phyloP scores from a whole-genome alignment of 2,888 invertebrate species.

The Sacculina carcini region DNA sequence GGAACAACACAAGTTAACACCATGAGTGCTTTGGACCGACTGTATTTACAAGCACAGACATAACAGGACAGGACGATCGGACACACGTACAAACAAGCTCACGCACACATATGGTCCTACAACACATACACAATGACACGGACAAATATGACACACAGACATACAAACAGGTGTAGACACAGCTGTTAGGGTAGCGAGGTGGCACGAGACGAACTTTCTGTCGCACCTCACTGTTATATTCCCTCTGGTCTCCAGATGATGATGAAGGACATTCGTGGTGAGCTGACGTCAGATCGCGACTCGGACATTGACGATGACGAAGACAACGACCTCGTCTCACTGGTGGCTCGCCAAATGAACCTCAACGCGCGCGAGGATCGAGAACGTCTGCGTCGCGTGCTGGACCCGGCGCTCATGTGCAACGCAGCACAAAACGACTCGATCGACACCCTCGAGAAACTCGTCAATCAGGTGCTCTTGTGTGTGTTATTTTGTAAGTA shows the following conservation, averaged over 20 bases:
- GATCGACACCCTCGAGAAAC: conserved; percentile 16
- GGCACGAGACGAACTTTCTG: not conserved
- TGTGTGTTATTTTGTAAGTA: not conserved
- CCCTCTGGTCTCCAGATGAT: conserved; percentile 32
- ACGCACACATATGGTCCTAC: no score
- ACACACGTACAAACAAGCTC: no score
- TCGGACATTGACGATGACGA: conserved; percentile 15
- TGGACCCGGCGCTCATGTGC: conserved; percentile 41
- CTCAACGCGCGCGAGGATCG: conserved; percentile 29
- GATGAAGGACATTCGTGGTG: conserved; percentile 48
- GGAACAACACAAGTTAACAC: no score
- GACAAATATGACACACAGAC: no score
- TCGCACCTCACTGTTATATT: not conserved
- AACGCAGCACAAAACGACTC: conserved; percentile 28
- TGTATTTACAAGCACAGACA: no score
- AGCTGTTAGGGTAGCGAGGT: not conserved
- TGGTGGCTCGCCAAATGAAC: conserved; percentile 30
- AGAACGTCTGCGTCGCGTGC: conserved; percentile 28
- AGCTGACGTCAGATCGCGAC: conserved; percentile 30
- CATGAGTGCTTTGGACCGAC: no score
- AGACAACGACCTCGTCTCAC: conserved; percentile 30
- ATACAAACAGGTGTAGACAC: no score
- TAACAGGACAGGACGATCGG: no score
- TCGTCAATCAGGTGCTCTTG: conserved; percentile 9
- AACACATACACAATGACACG: no score